These are phyloP conservation scores for Arbacia lixula DNA, from an alignment of 53 echinoderm and acorn worm species.

Conservation along the genomic window DNA sequence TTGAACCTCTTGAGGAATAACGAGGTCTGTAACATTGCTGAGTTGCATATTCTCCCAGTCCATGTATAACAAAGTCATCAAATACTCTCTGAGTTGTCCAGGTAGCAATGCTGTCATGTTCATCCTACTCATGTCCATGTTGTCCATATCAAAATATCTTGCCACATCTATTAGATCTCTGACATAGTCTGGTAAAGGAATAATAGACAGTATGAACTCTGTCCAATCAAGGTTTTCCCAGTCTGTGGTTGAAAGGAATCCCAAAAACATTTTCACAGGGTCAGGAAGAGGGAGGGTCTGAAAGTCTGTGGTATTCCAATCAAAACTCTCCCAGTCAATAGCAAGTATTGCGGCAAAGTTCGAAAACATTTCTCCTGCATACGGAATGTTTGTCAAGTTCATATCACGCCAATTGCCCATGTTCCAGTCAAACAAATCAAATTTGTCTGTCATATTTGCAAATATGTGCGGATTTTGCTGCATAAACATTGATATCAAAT, in stretches of 20 bases:
- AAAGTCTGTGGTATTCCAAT: slow-evolving; percentile 11
- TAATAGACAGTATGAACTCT: not conserved
- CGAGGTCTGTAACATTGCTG: slow-evolving; percentile 9
- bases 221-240: not conserved
- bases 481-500: not conserved
- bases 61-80: not conserved
- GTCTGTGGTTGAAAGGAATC: not conserved
- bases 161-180: slow-evolving; percentile 14
- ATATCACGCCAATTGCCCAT: no score
- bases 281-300: not conserved
- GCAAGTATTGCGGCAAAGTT: not conserved
- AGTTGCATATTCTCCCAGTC: slow-evolving; percentile 7
- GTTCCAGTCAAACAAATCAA: no score
- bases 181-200: slow-evolving; percentile 27
- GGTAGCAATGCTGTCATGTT: slow-evolving; percentile 34
- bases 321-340: slow-evolving; percentile 20
- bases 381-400: not conserved
- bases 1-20: slow-evolving; percentile 2
- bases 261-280: not conserved
- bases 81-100: slow-evolving; percentile 3
- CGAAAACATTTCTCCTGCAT: not conserved
- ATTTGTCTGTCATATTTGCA: no score
- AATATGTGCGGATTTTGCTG: slow-evolving; percentile 23
- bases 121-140: not conserved
- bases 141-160: slow-evolving; percentile 4